phyloP scores from a whole-genome alignment of 2,113 vertebrate species.

The Peromyscus leucopus region DNA sequence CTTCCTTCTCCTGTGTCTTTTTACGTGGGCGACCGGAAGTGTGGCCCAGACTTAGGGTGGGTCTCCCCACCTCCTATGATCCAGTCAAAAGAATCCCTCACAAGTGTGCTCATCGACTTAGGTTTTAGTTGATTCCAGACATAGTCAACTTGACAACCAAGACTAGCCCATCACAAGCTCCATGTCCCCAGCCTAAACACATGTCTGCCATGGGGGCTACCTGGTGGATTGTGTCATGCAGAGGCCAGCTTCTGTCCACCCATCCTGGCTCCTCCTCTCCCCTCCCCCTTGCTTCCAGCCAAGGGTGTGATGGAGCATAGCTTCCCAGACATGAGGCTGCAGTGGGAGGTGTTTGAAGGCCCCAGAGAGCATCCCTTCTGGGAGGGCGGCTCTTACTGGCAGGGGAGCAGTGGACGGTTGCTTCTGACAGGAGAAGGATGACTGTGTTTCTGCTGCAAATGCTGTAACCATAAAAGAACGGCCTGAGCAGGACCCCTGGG shows the following conservation, averaged over 20 bases:
- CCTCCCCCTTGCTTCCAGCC: neutral
- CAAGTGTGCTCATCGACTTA: neutral
- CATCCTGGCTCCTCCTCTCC: neutral
- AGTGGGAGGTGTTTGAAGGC: neutral
- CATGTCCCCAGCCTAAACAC: neutral
- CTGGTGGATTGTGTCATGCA: neutral
- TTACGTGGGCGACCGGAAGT: neutral
- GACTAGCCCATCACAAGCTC: neutral
- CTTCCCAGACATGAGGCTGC: neutral
- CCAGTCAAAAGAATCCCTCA: neutral
- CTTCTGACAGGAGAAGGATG: neutral
- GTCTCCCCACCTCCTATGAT: neutral
- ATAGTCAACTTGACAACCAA: neutral
- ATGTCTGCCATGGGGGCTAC: fast-evolving
- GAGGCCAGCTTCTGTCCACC: neutral
- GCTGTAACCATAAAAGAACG: neutral
- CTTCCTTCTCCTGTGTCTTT: neutral
- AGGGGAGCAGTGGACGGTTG: neutral
- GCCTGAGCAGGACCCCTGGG: neutral
- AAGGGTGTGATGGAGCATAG: neutral
- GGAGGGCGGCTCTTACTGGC: too few species aligned
- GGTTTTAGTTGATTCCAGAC: neutral
- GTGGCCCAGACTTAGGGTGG: neutral
- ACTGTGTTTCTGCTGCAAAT: neutral
- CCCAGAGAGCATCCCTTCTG: neutral